Conservation (phyloP, 2,113 vertebrate species). For the Periophthalmodon schlosseri region DNA sequence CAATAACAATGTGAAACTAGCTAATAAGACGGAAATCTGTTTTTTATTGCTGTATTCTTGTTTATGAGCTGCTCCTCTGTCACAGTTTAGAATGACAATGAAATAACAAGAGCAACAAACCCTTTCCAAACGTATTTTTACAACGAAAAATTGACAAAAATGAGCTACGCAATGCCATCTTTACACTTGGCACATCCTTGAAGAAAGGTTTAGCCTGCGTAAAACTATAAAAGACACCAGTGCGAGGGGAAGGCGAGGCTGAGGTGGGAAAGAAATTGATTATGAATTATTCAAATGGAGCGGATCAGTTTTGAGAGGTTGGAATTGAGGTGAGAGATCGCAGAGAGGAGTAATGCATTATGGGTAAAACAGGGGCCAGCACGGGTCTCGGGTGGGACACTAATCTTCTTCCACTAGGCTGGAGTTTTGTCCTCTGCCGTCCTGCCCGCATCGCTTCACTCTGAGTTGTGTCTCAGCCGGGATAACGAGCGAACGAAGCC, state of each 20-base stretch:
- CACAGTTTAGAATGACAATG: background rate
- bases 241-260: slow-evolving; percentile 15
- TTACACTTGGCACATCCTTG: slow-evolving; percentile 3
- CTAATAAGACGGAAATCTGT: slow-evolving; percentile 18
- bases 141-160: background rate
- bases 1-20: slow-evolving; percentile 12
- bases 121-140: background rate
- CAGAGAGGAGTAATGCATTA: slow-evolving; percentile 53
- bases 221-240: slow-evolving; percentile 6
- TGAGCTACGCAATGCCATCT: background rate
- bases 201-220: slow-evolving; percentile 35
- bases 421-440: slow-evolving; percentile 12
- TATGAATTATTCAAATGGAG: slow-evolving; percentile 77
- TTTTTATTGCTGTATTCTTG: slow-evolving; percentile 4
- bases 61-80: background rate
- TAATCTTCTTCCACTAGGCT: slow-evolving; percentile 21
- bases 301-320: slow-evolving; percentile 64
- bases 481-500: slow-evolving; percentile 18
- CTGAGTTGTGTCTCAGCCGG: background rate
- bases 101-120: background rate
- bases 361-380: slow-evolving; percentile 43
- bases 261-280: slow-evolving; percentile 60
- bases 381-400: slow-evolving; percentile 27
- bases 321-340: slow-evolving; percentile 71
- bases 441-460: slow-evolving; percentile 10